These are phyloP conservation scores for Parnassius glacialis DNA, from an alignment of 2,888 invertebrate genomes.

Conservation along the genomic window DNA sequence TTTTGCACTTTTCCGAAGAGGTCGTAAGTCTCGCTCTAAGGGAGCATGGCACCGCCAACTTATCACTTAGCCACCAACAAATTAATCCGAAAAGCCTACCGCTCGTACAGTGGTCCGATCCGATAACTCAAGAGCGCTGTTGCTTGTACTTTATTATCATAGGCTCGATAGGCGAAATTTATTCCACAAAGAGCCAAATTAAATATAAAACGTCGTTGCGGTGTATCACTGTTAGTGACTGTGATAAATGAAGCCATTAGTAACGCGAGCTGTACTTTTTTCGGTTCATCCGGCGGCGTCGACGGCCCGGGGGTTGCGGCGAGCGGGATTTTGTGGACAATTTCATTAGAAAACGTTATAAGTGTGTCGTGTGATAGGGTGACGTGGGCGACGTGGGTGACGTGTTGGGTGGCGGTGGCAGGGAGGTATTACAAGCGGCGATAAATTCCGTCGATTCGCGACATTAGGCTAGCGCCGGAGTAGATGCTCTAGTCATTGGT, in stretches of 20 bases:
- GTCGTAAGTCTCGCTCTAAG: constrained; percentile 54
- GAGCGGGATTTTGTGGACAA: constrained; percentile 76
- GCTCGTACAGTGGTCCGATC: constrained; percentile 64
- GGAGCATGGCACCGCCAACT: constrained; percentile 54
- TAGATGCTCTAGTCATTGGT: constrained; percentile 46
- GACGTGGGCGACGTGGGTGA: constrained; percentile 53
- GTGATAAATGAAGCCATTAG: constrained; percentile 81
- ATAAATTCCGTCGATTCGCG: constrained; percentile 77
- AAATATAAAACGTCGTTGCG: constrained; percentile 80
- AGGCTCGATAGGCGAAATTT: constrained; percentile 76
- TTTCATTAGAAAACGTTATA: constrained; percentile 81
- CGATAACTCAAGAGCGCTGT: constrained; percentile 66
- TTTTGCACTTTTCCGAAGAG: constrained; percentile 41
- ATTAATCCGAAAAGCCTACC: constrained; percentile 72
- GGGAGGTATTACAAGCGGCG: constrained; percentile 70
- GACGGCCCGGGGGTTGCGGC: constrained; percentile 69
- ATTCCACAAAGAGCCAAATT: constrained; percentile 77
- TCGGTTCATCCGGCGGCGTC: constrained; percentile 77
- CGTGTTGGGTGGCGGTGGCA: constrained; percentile 53
- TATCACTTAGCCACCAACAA: constrained; percentile 72
- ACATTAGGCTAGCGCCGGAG: constrained; percentile 68
- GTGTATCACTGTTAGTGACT: constrained; percentile 81
- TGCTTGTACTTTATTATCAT: constrained; percentile 67
- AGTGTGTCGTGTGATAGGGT: constrained; percentile 75
- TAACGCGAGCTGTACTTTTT: constrained; percentile 80